A percentile compares a stretch with the other conserved stretches of the same genome.
These are phyloP conservation scores for Decapterus maruadsi DNA, from an alignment of 2,797 vertebrate genomes.

Conservation along the genomic window DNA sequence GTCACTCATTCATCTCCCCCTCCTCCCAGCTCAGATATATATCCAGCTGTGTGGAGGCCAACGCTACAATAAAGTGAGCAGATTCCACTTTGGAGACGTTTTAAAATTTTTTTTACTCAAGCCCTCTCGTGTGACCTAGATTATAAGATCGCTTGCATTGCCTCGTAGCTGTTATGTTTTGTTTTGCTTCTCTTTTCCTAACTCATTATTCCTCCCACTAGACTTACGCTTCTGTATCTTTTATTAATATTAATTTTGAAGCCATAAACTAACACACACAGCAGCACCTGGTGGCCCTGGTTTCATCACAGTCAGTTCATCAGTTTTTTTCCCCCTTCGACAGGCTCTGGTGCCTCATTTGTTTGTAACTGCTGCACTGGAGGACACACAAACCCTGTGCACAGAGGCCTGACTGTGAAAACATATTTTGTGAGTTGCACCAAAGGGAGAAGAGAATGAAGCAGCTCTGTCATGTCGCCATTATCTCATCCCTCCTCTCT, in stretches of 20 bases:
- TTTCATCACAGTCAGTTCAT: slow-evolving; percentile 36
- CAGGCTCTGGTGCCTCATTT: slow-evolving; percentile 25
- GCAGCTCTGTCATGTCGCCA: slow-evolving; percentile 12
- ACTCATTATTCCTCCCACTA: slow-evolving; percentile 45
- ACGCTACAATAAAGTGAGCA: slow-evolving; percentile 22
- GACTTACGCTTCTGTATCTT: neutral
- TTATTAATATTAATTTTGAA: slow-evolving; percentile 53
- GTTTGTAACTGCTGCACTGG: slow-evolving; percentile 17
- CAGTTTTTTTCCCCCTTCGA: slow-evolving; percentile 6
- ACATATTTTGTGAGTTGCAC: slow-evolving; percentile 12
- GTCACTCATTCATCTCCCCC: neutral
- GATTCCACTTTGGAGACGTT: slow-evolving; percentile 31
- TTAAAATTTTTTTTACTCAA: slow-evolving; percentile 18
- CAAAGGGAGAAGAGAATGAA: slow-evolving; percentile 18
- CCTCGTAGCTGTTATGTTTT: slow-evolving; percentile 18
- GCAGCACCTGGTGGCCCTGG: slow-evolving; percentile 14
- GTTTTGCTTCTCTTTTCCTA: neutral
- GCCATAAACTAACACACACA: slow-evolving; percentile 23
- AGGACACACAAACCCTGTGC: slow-evolving; percentile 17
- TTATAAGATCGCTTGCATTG: slow-evolving; percentile 7
- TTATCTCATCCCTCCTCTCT: slow-evolving; percentile 1
- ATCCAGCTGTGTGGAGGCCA: slow-evolving; percentile 29
- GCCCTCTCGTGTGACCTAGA: slow-evolving; percentile 43
- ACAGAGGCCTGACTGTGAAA: slow-evolving; percentile 14
- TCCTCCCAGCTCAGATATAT: slow-evolving; percentile 8